These are phyloP conservation scores for Trichogramma evanescens DNA, from an alignment of 2,888 invertebrate genomes.

Conservation along the genomic window DNA sequence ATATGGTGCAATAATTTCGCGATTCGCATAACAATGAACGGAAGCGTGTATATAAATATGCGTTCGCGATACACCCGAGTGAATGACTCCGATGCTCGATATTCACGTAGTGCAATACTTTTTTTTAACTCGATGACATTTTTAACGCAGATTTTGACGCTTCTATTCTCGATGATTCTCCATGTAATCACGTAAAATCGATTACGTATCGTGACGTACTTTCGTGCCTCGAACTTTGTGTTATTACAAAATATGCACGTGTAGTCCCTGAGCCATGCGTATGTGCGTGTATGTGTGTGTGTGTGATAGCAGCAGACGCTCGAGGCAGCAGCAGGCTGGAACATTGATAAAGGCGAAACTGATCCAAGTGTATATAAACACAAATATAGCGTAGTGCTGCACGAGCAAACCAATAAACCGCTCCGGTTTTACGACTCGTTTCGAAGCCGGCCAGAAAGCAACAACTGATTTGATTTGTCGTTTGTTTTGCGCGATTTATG, in stretches of 20 bases:
- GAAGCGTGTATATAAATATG: too few species aligned
- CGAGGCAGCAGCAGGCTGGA: constrained; percentile 7
- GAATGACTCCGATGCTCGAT: too few species aligned
- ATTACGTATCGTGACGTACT: neutral
- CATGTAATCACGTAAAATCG: too few species aligned
- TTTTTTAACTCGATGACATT: too few species aligned
- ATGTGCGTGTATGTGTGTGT: neutral
- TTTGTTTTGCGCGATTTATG: neutral
- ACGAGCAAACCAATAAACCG: constrained; percentile 24
- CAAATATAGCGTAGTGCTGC: constrained; percentile 28
- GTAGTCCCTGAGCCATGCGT: neutral
- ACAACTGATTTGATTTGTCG: constrained; percentile 32
- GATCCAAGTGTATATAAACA: constrained; percentile 22
- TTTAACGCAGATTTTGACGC: too few species aligned
- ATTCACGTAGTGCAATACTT: too few species aligned
- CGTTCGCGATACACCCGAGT: too few species aligned
- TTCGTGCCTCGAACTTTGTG: neutral
- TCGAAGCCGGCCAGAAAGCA: constrained; percentile 11
- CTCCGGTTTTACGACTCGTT: constrained; percentile 33
- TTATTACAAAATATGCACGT: neutral
- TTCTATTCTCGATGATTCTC: too few species aligned
- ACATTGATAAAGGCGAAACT: constrained; percentile 34
- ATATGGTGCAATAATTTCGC: too few species aligned
- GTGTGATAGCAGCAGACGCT: neutral
- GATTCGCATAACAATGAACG: too few species aligned